Conservation (phyloP, 2,888 invertebrate species). For the Selenia dentaria region DNA sequence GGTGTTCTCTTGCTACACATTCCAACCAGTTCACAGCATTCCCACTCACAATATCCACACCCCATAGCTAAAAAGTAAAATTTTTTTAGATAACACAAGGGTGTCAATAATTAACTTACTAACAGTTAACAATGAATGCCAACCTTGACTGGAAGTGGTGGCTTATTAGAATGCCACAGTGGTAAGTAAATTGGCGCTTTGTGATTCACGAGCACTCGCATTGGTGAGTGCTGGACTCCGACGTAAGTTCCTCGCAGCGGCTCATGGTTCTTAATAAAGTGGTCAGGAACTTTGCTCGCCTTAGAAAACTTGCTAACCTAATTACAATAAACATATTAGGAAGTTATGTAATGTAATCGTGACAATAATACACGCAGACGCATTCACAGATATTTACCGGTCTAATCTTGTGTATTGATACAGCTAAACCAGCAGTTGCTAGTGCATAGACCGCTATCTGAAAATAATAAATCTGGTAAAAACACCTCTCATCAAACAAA, state of each 20-base stretch:
- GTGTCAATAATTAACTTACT: conserved; percentile 17
- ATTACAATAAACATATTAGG: conserved; percentile 37
- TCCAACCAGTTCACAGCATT: conserved; percentile 86
- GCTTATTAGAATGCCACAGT: conserved; percentile 76
- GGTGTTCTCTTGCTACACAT: conserved; percentile 76
- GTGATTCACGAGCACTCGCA: conserved; percentile 82
- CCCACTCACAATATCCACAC: conserved; percentile 73
- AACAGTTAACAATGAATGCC: conserved; percentile 25
- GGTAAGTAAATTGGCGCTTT: conserved; percentile 82
- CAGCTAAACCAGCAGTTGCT: conserved; percentile 80
- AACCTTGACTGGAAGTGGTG: conserved; percentile 81
- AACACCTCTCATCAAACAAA: conserved; percentile 15
- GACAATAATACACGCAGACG: conserved; percentile 33
- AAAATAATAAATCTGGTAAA: conserved; percentile 49
- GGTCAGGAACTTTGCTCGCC: conserved; percentile 83
- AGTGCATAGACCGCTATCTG: conserved; percentile 85
- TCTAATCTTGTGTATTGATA: conserved; percentile 84
- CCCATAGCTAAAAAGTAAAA: conserved; percentile 68
- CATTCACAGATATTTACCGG: conserved; percentile 74
- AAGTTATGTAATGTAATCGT: conserved; percentile 66
- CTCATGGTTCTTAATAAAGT: conserved; percentile 80
- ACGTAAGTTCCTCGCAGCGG: conserved; percentile 77
- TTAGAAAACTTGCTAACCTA: conserved; percentile 87
- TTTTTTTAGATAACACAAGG: conserved; percentile 34
- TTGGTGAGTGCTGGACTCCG: conserved; percentile 79